Evolutionary conservation across 2,888 invertebrate species (phyloP).

Genomic region (Zeuzera pyrina): DNA sequence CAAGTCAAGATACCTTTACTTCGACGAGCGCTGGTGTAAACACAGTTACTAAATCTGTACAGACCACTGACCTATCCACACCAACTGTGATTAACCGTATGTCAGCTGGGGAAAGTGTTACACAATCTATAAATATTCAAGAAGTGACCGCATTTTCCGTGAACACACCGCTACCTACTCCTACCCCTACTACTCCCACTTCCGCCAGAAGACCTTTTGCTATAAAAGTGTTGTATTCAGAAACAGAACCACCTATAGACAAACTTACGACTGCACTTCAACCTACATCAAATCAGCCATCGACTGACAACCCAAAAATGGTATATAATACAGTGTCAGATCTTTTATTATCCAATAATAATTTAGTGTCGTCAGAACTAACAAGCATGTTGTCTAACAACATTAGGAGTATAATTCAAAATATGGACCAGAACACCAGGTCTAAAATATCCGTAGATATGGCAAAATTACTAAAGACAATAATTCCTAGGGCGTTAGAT

Average conservation of each 20-base stretch:
- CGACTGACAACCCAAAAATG: conserved; percentile 60
- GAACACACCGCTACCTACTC: conserved; percentile 38
- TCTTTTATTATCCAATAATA: conserved; percentile 61
- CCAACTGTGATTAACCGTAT: conserved; percentile 65
- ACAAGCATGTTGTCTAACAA: conserved; percentile 69
- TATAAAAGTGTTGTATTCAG: conserved; percentile 61
- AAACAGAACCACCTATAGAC: conserved; percentile 57
- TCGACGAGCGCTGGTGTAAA: conserved; percentile 44
- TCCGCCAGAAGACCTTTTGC: conserved; percentile 67
- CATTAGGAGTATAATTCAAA: conserved; percentile 55
- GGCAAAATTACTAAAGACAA: conserved; percentile 60
- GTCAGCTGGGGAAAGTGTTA: conserved; percentile 52
- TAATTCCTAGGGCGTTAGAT: conserved; percentile 63
- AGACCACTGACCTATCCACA: conserved; percentile 55
- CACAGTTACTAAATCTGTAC: conserved; percentile 65
- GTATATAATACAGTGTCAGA: conserved; percentile 68
- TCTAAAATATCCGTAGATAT: conserved; percentile 67
- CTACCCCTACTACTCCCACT: conserved; percentile 47
- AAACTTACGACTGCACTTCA: conserved; percentile 49
- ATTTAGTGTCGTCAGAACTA: conserved; percentile 65
- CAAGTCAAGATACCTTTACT: conserved; percentile 41
- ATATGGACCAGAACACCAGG: conserved; percentile 59
- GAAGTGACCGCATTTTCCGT: conserved; percentile 36
- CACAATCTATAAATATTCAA: conserved; percentile 49
- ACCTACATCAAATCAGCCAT: conserved; percentile 42